Evolutionary conservation across 2,113 vertebrate species (phyloP), one percentile per base, ranked within the genome.

Genomic region (Pluvianellus socialis): DNA sequence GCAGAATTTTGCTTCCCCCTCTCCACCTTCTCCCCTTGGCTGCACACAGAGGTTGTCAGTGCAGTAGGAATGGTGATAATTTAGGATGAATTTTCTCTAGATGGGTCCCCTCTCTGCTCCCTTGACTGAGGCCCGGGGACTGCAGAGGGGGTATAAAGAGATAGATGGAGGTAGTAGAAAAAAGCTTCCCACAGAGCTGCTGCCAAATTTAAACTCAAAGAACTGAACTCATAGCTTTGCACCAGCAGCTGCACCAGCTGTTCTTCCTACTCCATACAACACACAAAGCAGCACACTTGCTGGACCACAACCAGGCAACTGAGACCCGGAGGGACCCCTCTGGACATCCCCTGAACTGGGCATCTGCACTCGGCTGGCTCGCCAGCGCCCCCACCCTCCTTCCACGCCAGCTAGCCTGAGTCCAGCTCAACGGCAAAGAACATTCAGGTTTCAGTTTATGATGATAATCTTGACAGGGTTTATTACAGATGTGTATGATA

Each of bases 341-440:
- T 0, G 5, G 52, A 4, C 5, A 8, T 0, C 7, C 17, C 30
- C 53, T 8, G 14, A n/a, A 1, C 22, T 7, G 33, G 58, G 17
- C 42, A 20, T 3, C 66, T 38, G 56, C 38, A 6, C n/a, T 14
- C 16, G 1, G 2, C 47, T 38, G 16, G 35, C 83, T n/a, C 12
- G 19, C 45, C 74, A 42, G 44, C 68, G 63, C 12, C 0, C 27
- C 38, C 35, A 8, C 33, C 49, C 9, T 38, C 16, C 44, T 49
- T 30, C 56, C 8, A 1, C 1, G 7, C 13, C 83, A 56, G 22
- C 23, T 56, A 73, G 42, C 10, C 42, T 4, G 32, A 35, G 35
- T 5, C 6, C 45, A 79, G 35, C 61, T 45, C 24, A 20, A 12
- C 18, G 12, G 9, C 40, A 15, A 53, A 28, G 20, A 35, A 73